These are phyloP conservation scores for Cygnus olor DNA, from an alignment of 2,797 vertebrate species.

Conservation along the genomic window DNA sequence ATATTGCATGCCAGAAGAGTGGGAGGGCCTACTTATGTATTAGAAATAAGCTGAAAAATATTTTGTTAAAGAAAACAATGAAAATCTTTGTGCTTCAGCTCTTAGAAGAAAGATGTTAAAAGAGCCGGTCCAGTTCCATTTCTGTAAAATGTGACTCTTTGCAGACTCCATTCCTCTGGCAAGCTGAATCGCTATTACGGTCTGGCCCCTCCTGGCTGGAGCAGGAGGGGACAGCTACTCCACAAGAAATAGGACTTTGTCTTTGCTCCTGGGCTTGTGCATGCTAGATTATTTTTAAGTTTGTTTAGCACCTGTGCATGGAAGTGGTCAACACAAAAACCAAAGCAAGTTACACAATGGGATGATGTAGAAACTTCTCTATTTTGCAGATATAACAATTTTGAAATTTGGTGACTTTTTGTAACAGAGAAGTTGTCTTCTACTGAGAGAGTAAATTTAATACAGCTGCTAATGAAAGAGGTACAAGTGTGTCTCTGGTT, in stretches of 20 bases:
- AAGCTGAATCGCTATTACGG: not conserved
- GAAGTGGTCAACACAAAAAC: not conserved
- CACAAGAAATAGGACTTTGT: not conserved
- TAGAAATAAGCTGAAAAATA: not conserved
- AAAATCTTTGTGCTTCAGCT: not conserved
- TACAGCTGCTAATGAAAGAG: not conserved
- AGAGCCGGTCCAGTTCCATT: not conserved
- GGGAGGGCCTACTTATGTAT: not conserved
- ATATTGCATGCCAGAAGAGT: not conserved
- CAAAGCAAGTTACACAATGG: not conserved
- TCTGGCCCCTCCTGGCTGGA: not conserved
- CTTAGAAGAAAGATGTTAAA: not conserved
- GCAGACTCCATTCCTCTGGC: not conserved
- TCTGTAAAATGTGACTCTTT: not conserved
- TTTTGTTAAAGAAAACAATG: not conserved
- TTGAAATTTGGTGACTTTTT: not conserved
- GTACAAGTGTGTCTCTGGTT: not conserved
- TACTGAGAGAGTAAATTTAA: not conserved
- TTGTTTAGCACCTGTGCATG: rapidly evolving
- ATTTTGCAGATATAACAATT: not conserved
- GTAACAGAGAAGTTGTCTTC: not conserved
- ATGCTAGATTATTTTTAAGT: not conserved
- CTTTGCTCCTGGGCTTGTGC: not conserved
- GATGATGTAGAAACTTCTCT: not conserved
- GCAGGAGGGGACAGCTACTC: rapidly evolving